phyloP scores from a whole-genome alignment of 2,797 vertebrate species.

The Onychomys arenicola region DNA sequence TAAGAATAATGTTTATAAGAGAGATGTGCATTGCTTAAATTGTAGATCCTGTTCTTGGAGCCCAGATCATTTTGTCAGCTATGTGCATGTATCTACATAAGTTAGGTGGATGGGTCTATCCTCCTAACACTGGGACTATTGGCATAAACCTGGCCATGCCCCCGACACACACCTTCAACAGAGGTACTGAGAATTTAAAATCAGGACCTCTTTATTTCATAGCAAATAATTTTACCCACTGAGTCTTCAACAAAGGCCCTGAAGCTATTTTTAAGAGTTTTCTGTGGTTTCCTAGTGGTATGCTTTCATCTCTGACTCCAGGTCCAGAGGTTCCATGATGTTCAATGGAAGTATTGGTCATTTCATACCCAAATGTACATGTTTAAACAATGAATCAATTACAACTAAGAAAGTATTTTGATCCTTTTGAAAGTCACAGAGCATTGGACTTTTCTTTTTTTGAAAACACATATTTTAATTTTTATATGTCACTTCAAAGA shows the following conservation, averaged over 20 bases:
- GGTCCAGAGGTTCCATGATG: not conserved
- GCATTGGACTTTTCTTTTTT: not conserved
- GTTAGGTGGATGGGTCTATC: not conserved
- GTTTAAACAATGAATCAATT: not conserved
- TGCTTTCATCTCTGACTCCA: not conserved
- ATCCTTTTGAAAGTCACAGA: not conserved
- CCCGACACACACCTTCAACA: not conserved
- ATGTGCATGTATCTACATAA: not conserved
- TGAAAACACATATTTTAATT: not conserved
- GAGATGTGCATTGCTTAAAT: not conserved
- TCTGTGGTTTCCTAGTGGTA: not conserved
- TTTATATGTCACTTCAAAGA: not conserved
- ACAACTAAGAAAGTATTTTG: not conserved
- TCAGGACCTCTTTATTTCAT: not conserved
- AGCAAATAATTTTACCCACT: not conserved
- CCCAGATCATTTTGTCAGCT: not conserved
- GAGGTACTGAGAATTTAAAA: not conserved
- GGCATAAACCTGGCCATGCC: not conserved
- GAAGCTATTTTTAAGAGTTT: not conserved
- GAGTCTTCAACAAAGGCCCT: not conserved
- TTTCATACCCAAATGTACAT: not conserved
- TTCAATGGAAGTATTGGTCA: not conserved
- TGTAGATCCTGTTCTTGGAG: not conserved
- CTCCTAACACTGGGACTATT: not conserved
- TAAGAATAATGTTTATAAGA: not conserved